phyloP scores from a whole-genome alignment of 2,888 invertebrate species.

The Brachyptera putata region DNA sequence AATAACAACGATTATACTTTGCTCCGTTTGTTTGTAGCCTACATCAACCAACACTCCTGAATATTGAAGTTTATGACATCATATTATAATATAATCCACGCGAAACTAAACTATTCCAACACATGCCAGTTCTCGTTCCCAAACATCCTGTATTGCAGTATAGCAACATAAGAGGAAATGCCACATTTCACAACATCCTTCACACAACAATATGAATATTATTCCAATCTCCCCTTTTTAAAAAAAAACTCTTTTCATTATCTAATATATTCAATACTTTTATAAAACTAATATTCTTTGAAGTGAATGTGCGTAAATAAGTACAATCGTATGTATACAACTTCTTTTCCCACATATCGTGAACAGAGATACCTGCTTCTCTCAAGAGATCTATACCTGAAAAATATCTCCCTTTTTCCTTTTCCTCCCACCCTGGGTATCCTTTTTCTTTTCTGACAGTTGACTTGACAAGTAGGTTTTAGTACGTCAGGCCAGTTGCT shows the following conservation, averaged over 20 bases:
- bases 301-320: too few species aligned
- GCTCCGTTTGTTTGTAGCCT: neutral
- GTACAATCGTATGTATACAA: too few species aligned
- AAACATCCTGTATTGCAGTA: neutral
- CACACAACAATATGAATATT: neutral
- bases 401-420: constrained; percentile 35
- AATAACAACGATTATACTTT: too few species aligned
- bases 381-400: constrained; percentile 20
- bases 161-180: neutral
- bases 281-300: too few species aligned
- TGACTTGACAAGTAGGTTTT: constrained; percentile 49
- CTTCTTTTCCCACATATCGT: too few species aligned
- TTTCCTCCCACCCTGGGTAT: constrained; percentile 35
- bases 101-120: too few species aligned
- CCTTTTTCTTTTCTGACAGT: constrained; percentile 40
- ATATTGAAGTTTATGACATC: too few species aligned
- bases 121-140: neutral
- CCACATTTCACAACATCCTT: constrained; percentile 8
- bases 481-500: constrained; percentile 43
- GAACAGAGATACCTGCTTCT: neutral
- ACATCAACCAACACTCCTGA: neutral
- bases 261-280: too few species aligned
- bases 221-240: neutral
- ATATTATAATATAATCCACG: too few species aligned
- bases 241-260: too few species aligned